Evolutionary conservation across 1,140 invertebrate species (phyloP).

Genomic region (Galendromus occidentalis): DNA sequence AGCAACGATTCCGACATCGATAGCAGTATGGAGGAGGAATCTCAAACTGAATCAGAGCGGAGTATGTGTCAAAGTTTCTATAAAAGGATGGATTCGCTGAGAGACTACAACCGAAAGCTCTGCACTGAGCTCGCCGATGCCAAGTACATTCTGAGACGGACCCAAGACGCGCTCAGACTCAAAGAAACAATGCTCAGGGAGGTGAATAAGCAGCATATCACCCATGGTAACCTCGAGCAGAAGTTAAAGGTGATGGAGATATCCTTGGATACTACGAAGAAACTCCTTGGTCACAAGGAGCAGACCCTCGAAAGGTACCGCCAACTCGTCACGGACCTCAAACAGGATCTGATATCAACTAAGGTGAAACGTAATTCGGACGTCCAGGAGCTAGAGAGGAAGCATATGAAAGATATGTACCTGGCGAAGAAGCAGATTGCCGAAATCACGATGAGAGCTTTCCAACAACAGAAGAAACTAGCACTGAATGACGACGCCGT

Average conservation of each 20-base stretch:
- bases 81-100: neutral
- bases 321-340: neutral
- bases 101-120: constrained; percentile 4
- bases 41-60: neutral
- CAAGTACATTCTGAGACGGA: neutral
- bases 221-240: constrained; percentile 1
- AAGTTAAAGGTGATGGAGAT: neutral
- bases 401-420: constrained; percentile 5
- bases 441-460: neutral
- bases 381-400: neutral
- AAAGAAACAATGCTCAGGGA: neutral
- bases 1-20: neutral
- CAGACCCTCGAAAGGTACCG: neutral
- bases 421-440: constrained; percentile 3
- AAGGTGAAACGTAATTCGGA: neutral
- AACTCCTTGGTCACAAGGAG: constrained; percentile 8
- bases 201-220: neutral
- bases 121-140: constrained; percentile 1
- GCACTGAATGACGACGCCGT: neutral
- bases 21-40: neutral
- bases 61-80: neutral
- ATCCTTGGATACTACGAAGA: neutral
- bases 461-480: neutral
- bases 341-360: neutral
- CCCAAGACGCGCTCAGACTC: neutral